Percentiles rank a stretch among this genome's conserved stretches.
phyloP scores from a whole-genome alignment of 2,888 invertebrate species.

The Callosobruchus maculatus region DNA sequence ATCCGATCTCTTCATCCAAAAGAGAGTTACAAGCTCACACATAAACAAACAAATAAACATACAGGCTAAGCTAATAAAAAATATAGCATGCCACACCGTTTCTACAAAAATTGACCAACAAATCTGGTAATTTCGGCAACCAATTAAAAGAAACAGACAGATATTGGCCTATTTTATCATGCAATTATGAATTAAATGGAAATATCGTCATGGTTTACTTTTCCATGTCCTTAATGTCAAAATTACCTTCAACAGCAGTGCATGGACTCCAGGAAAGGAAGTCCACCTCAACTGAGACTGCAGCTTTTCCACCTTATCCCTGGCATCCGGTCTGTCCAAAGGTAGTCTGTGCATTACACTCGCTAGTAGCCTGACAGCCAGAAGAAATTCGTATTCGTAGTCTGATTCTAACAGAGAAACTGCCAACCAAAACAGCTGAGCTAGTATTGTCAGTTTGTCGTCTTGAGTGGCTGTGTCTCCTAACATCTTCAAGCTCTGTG shows the following conservation, averaged over 20 bases:
- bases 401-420: slow-evolving; percentile 95
- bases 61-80: too few species aligned
- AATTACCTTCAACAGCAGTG: slow-evolving; percentile 85
- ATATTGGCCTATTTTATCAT: too few species aligned
- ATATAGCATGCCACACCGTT: too few species aligned
- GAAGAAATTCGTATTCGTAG: slow-evolving; percentile 95
- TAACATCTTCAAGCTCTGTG: slow-evolving; percentile 83
- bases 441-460: slow-evolving; percentile 91
- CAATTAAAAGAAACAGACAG: too few species aligned
- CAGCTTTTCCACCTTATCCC: slow-evolving; percentile 90
- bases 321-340: slow-evolving; percentile 87
- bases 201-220: too few species aligned
- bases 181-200: too few species aligned
- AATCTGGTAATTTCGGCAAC: too few species aligned
- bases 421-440: slow-evolving; percentile 96
- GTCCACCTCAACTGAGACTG: slow-evolving; percentile 86
- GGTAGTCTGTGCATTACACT: slow-evolving; percentile 87
- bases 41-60: too few species aligned
- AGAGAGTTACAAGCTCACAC: too few species aligned
- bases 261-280: slow-evolving; percentile 88
- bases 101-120: too few species aligned
- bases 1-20: too few species aligned
- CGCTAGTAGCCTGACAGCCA: slow-evolving; percentile 85
- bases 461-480: slow-evolving; percentile 83
- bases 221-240: too few species aligned